phyloP scores from a whole-genome alignment of 1,140 invertebrate genomes.

The Diorhabda elongata region DNA sequence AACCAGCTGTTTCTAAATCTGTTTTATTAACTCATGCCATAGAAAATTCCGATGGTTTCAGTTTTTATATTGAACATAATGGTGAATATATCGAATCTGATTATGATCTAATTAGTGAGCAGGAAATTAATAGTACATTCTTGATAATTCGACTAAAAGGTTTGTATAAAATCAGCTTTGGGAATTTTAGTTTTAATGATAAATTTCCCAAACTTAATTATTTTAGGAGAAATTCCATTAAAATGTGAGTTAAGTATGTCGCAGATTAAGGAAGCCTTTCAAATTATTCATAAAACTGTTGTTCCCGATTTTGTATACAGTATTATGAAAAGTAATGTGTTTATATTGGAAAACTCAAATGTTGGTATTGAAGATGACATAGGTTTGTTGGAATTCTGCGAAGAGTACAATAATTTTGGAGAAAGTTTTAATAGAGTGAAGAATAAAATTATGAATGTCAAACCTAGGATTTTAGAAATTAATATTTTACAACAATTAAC shows the following conservation, averaged over 20 bases:
- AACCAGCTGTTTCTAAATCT: slow-evolving; percentile 21
- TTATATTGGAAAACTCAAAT: slow-evolving; percentile 54
- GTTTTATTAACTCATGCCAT: slow-evolving; percentile 54
- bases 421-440: slow-evolving; percentile 47
- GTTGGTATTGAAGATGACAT: slow-evolving; percentile 52
- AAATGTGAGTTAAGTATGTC: slow-evolving; percentile 10
- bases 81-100: slow-evolving; percentile 61
- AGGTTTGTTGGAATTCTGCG: slow-evolving; percentile 55
- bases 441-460: slow-evolving; percentile 47
- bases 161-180: slow-evolving; percentile 30
- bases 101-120: slow-evolving; percentile 48
- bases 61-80: slow-evolving; percentile 65
- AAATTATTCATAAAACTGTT: slow-evolving; percentile 51
- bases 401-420: slow-evolving; percentile 44
- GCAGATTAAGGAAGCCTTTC: slow-evolving; percentile 45
- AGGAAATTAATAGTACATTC: slow-evolving; percentile 63
- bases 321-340: slow-evolving; percentile 55
- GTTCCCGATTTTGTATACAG: slow-evolving; percentile 63
- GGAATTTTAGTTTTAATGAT: neutral
- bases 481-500: slow-evolving; percentile 49
- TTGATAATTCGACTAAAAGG: slow-evolving; percentile 60
- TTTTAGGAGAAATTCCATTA: slow-evolving; percentile 15
- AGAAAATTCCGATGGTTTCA: slow-evolving; percentile 65
- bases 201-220: too few species aligned
- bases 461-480: slow-evolving; percentile 47